Evolutionary conservation across 2,113 vertebrate genomes (phyloP), one percentile per base, ranked within the genome.

Genomic region (Todiramphus saurophagus): DNA sequence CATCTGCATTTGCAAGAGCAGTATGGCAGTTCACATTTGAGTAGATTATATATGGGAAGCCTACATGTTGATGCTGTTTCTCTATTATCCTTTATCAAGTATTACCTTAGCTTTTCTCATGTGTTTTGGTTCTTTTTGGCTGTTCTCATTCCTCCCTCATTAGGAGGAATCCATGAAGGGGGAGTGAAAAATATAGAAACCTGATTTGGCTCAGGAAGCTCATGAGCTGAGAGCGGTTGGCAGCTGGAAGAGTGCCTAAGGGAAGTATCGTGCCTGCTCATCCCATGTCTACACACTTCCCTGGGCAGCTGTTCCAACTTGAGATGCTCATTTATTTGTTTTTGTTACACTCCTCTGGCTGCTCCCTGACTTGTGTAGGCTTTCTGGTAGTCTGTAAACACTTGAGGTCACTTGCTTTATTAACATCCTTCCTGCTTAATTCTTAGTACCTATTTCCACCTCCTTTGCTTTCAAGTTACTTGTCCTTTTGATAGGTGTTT

Each of bases 181-280:
- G n/a, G 69, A 88, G 78, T 41, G 81, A 75, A 92, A 88, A 90
- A 94, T 62, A 44, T 2, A 90, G 78, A 60, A 90, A 88, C 72
- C n/a, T 69, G 81, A 72, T 72, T 75, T 89, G 77, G 58, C 83
- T 96, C 33, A 25, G 56, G 83, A 88, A 94, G 48, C 51, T 35
- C 2, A 8, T 33, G 30, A 94, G 74, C 77, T 89, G 91, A 92
- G 69, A 68, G 69, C 0, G 1, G 64, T 35, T 96, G 89, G 87
- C 89, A 89, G 73, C 73, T 93, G 87, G 66, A 91, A 78, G 66
- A 89, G 39, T 62, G 87, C 95, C 80, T 93, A 41, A 89, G 91
- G 83, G 93, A 91, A 92, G 66, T n/a, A 51, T 81, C 78, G 66
- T 76, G 70, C 83, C 87, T 95, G 72, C 73, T 90, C 13, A 56